A percentile compares a stretch with the other conserved stretches of the same genome.
Conservation (phyloP, 2,113 vertebrate genomes). For the Actenoides hombroni region DNA sequence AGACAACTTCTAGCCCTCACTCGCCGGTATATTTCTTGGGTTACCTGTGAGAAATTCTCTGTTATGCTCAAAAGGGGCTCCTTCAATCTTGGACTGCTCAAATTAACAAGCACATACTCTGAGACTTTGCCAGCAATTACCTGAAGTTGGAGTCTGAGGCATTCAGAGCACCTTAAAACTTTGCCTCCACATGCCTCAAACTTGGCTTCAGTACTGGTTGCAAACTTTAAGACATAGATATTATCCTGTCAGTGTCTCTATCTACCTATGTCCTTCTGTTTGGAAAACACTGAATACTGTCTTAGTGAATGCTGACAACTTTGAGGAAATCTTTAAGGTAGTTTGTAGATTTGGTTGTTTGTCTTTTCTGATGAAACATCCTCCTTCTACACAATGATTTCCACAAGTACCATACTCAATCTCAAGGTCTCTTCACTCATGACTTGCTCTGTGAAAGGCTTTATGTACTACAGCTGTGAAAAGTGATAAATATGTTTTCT, state of each 20-base stretch:
- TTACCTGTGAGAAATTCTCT: neutral
- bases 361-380: neutral
- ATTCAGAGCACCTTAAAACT: neutral
- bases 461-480: neutral
- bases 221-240: neutral
- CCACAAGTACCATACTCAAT: neutral
- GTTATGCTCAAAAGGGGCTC: neutral
- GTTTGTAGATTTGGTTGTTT: neutral
- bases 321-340: neutral
- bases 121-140: neutral
- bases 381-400: neutral
- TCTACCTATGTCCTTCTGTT: neutral
- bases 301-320: neutral
- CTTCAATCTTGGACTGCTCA: neutral
- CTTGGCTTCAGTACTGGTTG: neutral
- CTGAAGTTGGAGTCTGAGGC: neutral
- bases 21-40: neutral
- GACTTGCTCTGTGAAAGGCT: neutral
- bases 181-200: neutral
- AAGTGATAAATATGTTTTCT: neutral
- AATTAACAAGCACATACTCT: neutral
- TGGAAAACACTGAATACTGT: neutral
- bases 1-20: neutral
- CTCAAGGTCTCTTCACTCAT: neutral
- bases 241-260: neutral